Evolutionary conservation across 2,797 vertebrate species (phyloP).

Genomic region (Nyctibius grandis): DNA sequence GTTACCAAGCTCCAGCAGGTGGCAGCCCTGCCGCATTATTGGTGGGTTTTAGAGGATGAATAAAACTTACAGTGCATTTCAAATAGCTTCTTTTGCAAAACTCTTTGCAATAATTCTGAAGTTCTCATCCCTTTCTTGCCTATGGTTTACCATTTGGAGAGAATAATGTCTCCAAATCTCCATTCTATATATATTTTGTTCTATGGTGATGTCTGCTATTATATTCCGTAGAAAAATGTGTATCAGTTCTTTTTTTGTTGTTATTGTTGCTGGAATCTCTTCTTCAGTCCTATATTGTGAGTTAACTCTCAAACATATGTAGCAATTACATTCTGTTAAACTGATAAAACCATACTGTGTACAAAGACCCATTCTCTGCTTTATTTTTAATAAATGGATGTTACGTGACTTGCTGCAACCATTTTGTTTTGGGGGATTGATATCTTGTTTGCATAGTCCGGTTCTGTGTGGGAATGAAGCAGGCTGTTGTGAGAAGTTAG

Average conservation of each 20-base stretch:
- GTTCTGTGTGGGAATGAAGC: neutral
- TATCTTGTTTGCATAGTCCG: neutral
- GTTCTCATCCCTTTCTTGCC: neutral
- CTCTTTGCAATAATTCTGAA: neutral
- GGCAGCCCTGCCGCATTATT: conserved; percentile 16
- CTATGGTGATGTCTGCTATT: neutral
- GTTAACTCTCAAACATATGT: neutral
- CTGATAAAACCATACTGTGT: neutral
- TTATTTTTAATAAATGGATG: neutral
- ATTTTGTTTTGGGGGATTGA: neutral
- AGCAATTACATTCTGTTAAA: neutral
- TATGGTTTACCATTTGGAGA: neutral
- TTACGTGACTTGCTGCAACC: neutral
- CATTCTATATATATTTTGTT: fast-evolving
- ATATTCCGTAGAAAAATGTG: neutral
- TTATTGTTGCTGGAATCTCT: neutral
- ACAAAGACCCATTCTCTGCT: neutral
- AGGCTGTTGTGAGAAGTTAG: neutral
- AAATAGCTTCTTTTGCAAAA: neutral
- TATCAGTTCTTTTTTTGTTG: neutral
- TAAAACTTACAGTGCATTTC: neutral
- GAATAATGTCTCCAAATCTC: neutral
- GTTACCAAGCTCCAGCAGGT: neutral
- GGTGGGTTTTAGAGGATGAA: fast-evolving
- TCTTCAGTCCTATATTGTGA: neutral